Evolutionary conservation across 1,140 invertebrate species (phyloP).

Genomic region (Radopholus similis): DNA sequence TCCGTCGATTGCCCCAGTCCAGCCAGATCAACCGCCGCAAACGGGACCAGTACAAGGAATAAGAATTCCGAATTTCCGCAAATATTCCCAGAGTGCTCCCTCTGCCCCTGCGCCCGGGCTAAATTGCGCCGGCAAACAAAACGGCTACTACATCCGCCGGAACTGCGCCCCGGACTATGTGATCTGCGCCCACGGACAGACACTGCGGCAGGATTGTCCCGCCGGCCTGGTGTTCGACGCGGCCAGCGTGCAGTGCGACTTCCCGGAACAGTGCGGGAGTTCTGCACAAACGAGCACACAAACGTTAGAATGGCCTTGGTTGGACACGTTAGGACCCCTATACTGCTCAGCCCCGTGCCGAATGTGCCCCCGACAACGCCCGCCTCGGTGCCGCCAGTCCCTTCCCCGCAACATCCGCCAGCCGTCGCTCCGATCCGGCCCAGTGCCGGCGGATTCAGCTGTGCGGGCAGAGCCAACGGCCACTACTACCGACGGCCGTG

Average conservation of each 20-base stretch:
- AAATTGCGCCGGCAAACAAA: constrained; percentile 3
- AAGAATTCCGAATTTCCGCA: background rate
- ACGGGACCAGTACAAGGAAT: no score
- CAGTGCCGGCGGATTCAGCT: constrained; percentile 12
- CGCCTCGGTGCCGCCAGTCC: background rate
- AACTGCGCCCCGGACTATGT: background rate
- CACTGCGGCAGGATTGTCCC: constrained; percentile 9
- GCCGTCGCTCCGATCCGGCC: background rate
- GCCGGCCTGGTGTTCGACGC: constrained; percentile 14
- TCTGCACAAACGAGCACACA: background rate
- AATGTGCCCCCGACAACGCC: background rate
- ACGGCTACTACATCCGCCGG: background rate
- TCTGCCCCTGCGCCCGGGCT: background rate
- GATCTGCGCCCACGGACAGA: background rate
- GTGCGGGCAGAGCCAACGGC: constrained; percentile 7
- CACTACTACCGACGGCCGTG: constrained; percentile 8
- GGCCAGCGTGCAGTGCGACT: background rate
- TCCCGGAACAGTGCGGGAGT: background rate
- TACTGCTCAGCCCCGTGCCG: background rate
- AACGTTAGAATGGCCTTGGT: background rate
- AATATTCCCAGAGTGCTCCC: background rate
- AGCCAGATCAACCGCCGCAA: no score
- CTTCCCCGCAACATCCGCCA: background rate
- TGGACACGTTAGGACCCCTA: background rate
- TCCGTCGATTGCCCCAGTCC: no score